These are phyloP conservation scores for Tachycineta bicolor DNA, from an alignment of 2,113 vertebrate species.

Conservation along the genomic window DNA sequence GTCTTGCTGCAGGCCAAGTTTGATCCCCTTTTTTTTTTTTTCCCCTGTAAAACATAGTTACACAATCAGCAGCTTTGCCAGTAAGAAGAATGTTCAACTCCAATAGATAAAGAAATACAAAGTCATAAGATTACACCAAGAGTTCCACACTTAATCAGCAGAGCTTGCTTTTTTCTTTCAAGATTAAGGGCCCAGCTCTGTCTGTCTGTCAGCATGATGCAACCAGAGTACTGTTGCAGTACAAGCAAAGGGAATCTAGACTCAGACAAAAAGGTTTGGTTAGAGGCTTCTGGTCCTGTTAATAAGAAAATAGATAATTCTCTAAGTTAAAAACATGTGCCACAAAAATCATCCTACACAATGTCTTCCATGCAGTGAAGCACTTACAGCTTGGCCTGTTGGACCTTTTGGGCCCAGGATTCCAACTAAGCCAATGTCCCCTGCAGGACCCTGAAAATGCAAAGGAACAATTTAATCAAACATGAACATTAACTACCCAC, in stretches of 20 bases:
- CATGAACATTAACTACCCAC: neutral
- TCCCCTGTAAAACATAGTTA: neutral
- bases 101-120: neutral
- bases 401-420: slow-evolving; percentile 91
- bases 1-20: neutral
- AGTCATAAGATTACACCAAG: neutral
- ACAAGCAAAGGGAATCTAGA: neutral
- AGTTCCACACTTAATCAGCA: neutral
- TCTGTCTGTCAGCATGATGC: neutral
- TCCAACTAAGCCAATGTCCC: slow-evolving; percentile 85
- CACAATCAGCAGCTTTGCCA: neutral
- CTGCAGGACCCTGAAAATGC: slow-evolving; percentile 85
- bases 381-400: slow-evolving; percentile 84
- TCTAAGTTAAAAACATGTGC: neutral
- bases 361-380: neutral
- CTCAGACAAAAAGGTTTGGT: neutral
- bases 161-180: neutral
- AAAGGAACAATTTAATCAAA: neutral
- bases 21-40: neutral
- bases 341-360: neutral
- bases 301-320: neutral
- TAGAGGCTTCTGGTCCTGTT: neutral
- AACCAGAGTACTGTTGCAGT: neutral
- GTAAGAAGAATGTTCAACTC: neutral
- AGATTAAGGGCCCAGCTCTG: neutral